Percentiles rank a stretch among this genome's conserved stretches.
Evolutionary conservation across 2,797 vertebrate genomes (phyloP).

Genomic region (Lepus oiostolus): DNA sequence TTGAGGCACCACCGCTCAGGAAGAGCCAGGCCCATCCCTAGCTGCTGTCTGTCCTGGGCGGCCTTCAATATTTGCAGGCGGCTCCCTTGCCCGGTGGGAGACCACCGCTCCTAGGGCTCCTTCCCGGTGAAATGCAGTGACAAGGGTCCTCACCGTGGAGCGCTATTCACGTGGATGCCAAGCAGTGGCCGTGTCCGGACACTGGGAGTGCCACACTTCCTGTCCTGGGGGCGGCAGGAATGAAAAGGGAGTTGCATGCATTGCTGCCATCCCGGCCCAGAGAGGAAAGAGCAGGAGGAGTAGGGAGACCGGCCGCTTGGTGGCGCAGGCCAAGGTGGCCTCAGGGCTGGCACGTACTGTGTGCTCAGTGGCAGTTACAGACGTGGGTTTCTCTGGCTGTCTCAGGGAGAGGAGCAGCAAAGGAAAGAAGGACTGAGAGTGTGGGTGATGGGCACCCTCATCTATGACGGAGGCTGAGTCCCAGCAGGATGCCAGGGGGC

Average conservation of each 20-base stretch:
- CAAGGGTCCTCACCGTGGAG: neutral
- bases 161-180: neutral
- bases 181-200: too few relatives aligned
- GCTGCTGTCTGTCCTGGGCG: rapidly evolving
- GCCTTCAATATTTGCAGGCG: neutral
- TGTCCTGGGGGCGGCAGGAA: neutral
- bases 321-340: neutral
- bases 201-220: neutral
- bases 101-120: neutral
- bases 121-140: neutral
- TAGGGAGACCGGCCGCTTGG: neutral
- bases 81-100: neutral
- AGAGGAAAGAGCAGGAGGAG: neutral
- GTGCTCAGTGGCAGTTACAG: neutral
- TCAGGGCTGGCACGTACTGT: neutral
- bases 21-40: neutral
- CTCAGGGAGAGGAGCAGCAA: neutral
- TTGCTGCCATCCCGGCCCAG: neutral
- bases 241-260: neutral
- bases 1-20: neutral
- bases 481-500: neutral
- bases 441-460: neutral
- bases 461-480: neutral
- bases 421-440: too few relatives aligned
- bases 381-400: neutral